Conservation (phyloP, 2,888 invertebrate species). For the Xestobium rufovillosum region DNA sequence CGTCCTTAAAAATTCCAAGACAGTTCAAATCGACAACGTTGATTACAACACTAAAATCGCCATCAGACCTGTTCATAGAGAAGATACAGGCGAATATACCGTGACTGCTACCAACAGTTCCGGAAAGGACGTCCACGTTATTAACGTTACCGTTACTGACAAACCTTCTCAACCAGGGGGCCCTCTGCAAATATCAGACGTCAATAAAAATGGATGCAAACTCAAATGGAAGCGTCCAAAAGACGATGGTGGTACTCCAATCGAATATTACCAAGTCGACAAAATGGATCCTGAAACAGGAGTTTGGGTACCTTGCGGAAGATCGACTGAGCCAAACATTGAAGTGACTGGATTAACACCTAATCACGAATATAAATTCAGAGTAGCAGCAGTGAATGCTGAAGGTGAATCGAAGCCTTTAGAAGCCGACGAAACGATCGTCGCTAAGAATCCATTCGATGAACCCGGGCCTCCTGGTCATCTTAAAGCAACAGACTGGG, state of each 20-base stretch:
- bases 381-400: constrained; percentile 90
- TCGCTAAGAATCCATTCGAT: constrained; percentile 97
- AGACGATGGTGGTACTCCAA: constrained; percentile 91
- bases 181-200: constrained; percentile 79
- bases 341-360: constrained; percentile 81
- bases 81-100: constrained; percentile 81
- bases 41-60: constrained; percentile 85
- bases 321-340: constrained; percentile 74
- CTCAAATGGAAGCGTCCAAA: constrained; percentile 93
- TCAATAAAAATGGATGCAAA: constrained; percentile 88
- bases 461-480: constrained; percentile 84
- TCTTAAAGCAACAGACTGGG: constrained; percentile 87
- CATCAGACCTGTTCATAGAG: constrained; percentile 70
- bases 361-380: constrained; percentile 91
- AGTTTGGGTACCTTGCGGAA: constrained; percentile 81
- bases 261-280: constrained; percentile 94
- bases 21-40: constrained; percentile 71
- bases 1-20: constrained; percentile 59
- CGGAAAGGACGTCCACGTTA: constrained; percentile 75
- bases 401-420: constrained; percentile 96
- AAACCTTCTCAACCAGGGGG: constrained; percentile 85
- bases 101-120: constrained; percentile 81
- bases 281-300: constrained; percentile 88
- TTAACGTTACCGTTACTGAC: constrained; percentile 78
- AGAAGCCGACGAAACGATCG: constrained; percentile 72